Evolutionary conservation across 2,888 invertebrate species (phyloP), one percentile per base, ranked within the genome.

Genomic region (Philereme vetulata): DNA sequence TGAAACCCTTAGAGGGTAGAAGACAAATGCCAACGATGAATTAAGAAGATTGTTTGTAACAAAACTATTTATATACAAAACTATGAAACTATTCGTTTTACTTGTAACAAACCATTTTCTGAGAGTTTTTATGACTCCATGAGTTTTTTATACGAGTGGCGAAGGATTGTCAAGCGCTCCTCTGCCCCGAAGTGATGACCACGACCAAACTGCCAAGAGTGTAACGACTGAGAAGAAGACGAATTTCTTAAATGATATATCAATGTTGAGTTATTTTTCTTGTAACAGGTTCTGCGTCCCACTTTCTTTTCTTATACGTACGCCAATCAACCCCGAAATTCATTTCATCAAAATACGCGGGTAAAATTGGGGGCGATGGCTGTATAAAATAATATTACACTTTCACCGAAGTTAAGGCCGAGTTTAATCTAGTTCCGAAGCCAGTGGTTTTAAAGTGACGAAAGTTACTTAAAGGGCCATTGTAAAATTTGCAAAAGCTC

Each of bases 11-110:
- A 21, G 43, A 54, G 51, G 50, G 47, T 50, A 51, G 46, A 64
- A 64, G 64, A 65, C 59, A 66, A 64, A 66, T 64, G 53, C 43
- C n/a, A 56, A 51, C 56, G 51, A 47, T 51, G 54, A 63, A 65
- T 68, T 66, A 66, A 60, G 64, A 46, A 45, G 53, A 53, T 46
- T 63, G 49, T 66, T 68, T 64, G 58, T 65, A 59, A 61, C 61
- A 56, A 45, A 60, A 65, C 60, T 60, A 61, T 43, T n/a, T n/a
- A n/a, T n/a, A n/a, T n/a, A 61, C 61, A 56, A 45, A 60, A 65
- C 60, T 60, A 61, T 43, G 51, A 9, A 43, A 50, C 21, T 21
- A 21, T 21, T 60, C 58, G 54, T 35, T 42, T 11, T 7, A 36
- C n/a, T 35, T 58, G 56, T 46, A 47, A 46, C 4, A 6, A 54